Percentiles rank a stretch among this genome's conserved stretches.
phyloP scores from a whole-genome alignment of 2,113 vertebrate genomes.

The Tichodroma muraria region DNA sequence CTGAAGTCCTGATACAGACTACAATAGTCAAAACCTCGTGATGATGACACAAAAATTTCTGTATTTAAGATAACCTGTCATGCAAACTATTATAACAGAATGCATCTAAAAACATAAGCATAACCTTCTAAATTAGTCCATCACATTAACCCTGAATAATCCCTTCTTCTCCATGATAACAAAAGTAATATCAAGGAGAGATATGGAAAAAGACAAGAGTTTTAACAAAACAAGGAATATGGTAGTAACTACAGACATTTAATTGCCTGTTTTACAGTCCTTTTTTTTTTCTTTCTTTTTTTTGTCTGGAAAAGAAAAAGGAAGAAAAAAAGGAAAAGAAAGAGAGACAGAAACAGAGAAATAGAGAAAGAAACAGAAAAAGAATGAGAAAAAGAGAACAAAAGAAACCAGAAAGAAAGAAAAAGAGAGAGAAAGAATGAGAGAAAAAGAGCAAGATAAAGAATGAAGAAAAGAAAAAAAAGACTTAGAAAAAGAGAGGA shows the following conservation, averaged over 20 bases:
- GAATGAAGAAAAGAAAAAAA: no score
- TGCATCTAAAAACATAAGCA: background rate
- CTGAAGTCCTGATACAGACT: background rate
- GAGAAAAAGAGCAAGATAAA: no score
- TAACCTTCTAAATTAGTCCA: background rate
- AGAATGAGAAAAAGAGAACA: background rate
- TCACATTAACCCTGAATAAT: background rate
- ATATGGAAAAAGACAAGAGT: background rate
- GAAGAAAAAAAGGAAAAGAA: no score
- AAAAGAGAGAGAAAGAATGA: background rate
- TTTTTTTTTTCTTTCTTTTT: no score
- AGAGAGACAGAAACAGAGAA: no score
- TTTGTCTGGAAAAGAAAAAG: background rate
- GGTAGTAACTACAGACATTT: background rate
- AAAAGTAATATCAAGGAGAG: background rate
- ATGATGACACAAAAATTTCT: background rate
- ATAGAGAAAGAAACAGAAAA: no score
- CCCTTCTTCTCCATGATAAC: background rate
- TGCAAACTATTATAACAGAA: background rate
- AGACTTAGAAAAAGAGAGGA: no score
- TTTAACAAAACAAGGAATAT: background rate
- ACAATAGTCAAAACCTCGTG: background rate
- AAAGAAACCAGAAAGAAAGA: background rate
- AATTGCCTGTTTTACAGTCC: background rate
- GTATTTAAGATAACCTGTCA: background rate